Percentiles rank a stretch among this genome's conserved stretches.
Evolutionary conservation across 2,888 invertebrate genomes (phyloP).

Genomic region (Automeris io): DNA sequence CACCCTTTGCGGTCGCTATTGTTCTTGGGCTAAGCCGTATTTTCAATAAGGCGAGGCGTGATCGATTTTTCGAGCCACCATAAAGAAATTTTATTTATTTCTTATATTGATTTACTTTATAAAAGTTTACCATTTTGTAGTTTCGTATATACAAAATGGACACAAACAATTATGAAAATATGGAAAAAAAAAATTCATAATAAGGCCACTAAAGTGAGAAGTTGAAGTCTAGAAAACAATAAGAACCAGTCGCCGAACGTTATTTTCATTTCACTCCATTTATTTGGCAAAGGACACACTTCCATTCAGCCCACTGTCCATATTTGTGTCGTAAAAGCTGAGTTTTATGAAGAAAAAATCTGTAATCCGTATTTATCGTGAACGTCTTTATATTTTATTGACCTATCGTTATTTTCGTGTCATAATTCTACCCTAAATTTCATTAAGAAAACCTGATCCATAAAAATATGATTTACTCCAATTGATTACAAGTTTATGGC

Average conservation of each 20-base stretch:
- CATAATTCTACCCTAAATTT: slow-evolving; percentile 30
- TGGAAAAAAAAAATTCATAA: too few relatives aligned
- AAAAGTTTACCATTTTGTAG: too few relatives aligned
- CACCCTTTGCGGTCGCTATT: too few relatives aligned
- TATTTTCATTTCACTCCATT: slow-evolving; percentile 15
- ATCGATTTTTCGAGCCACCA: too few relatives aligned
- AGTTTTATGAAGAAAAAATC: slow-evolving; percentile 22
- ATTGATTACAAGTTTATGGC: slow-evolving; percentile 21
- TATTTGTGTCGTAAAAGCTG: slow-evolving; percentile 18
- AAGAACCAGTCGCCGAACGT: slow-evolving; percentile 12
- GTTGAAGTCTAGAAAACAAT: slow-evolving; percentile 8
- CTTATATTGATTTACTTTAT: too few relatives aligned
- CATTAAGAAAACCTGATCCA: slow-evolving; percentile 28
- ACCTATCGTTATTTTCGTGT: slow-evolving; percentile 38
- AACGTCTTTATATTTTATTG: slow-evolving; percentile 27
- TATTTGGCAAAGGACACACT: slow-evolving; percentile 14
- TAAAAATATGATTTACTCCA: slow-evolving; percentile 19
- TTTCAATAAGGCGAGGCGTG: too few relatives aligned
- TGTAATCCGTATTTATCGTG: slow-evolving; percentile 24
- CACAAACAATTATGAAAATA: too few relatives aligned
- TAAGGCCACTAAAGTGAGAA: background rate
- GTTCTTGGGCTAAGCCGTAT: too few relatives aligned
- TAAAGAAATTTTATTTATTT: too few relatives aligned
- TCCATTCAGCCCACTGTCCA: slow-evolving; percentile 14
- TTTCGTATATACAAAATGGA: too few relatives aligned